Evolutionary conservation across 2,797 vertebrate species (phyloP), one percentile per base, ranked within the genome.

Genomic region (Brachyrhaphis roseni): DNA sequence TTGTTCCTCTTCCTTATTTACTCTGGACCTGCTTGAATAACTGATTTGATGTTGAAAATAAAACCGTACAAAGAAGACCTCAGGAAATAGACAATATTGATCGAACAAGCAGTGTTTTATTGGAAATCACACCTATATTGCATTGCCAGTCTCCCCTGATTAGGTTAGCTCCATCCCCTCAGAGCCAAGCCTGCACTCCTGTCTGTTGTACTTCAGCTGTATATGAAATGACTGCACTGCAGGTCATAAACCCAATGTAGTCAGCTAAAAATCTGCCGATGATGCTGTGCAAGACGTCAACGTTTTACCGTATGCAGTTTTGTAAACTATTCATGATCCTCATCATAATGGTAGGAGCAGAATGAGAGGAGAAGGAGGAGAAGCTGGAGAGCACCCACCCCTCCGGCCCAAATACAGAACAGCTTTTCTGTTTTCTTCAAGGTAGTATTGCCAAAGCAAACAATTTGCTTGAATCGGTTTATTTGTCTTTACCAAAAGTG

Each of bases 61-160:
- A 74, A 46, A 66, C 28, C 13, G 51, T 72, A 26, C 47, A 66
- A 73, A 75, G 49, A 55, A 36, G 70, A 34, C 28, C 84, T 78
- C 62, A 2, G 20, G 41, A 66, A 11, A 46, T 8, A 64, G 26
- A 57, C 68, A 72, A 8, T 28, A 53, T 72, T 76, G 87, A 88
- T 89, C 78, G 94, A 94, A 95, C 93, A 95, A 89, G 77, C 83
- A 78, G 76, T 80, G 84, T 88, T 84, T 90, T 88, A 77, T 85
- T 82, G 92, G 86, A 94, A 87, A 84, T 81, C 80, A 86, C 75
- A 86, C 87, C 57, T 79, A 88, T 68, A 90, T 92, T 88, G 86
- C 81, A 85, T 84, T 89, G 79, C 78, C 91, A 84, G 75, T 80
- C 85, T 86, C 93, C 86, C 82, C 87, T 93, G 92, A 91, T 88